Evolutionary conservation across 2,113 vertebrate species (phyloP).

Genomic region (Formicarius rufipectus): DNA sequence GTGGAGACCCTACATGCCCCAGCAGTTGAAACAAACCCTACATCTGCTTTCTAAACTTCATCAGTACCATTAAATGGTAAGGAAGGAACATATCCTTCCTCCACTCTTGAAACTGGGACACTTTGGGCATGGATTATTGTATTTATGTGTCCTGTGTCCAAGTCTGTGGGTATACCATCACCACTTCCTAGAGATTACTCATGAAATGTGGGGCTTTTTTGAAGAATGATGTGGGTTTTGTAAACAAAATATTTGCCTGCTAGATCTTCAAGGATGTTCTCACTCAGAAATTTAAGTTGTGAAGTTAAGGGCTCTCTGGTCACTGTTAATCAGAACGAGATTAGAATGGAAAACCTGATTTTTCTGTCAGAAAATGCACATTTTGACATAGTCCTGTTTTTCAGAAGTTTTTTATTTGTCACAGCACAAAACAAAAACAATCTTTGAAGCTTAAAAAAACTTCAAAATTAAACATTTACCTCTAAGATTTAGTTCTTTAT

Average conservation of each 20-base stretch:
- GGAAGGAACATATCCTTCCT: not conserved
- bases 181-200: not conserved
- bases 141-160: not conserved
- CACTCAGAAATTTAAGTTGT: not conserved
- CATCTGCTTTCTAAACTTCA: not conserved
- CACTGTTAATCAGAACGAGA: not conserved
- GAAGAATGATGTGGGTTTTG: not conserved
- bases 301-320: not conserved
- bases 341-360: not conserved
- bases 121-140: not conserved
- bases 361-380: not conserved
- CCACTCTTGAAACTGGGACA: accelerated
- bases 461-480: not conserved
- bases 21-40: not conserved
- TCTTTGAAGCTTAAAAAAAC: not conserved
- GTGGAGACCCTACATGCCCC: not conserved
- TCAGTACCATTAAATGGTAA: not conserved
- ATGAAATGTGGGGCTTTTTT: not conserved
- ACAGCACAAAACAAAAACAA: not conserved
- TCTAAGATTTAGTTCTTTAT: not conserved
- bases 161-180: not conserved
- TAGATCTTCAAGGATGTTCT: not conserved
- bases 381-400: not conserved
- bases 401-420: not conserved
- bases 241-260: not conserved